Base-by-base conservation (phyloP, 1,140 invertebrate species). In the Drosophila jambulina region DNA sequence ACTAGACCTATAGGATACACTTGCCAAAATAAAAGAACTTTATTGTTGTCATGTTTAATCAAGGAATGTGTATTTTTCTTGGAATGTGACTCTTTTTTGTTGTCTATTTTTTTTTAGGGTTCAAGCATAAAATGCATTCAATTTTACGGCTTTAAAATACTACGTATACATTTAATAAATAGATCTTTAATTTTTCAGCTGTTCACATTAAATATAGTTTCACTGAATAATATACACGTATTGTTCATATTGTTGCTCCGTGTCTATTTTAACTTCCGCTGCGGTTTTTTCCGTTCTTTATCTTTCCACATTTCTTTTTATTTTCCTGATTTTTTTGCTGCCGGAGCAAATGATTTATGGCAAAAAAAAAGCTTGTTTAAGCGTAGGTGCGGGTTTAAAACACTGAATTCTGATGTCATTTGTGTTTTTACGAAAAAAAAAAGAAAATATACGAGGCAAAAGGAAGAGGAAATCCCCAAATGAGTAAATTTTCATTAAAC, bases 351-450 rank as follows among this genome's bases (percentile, higher is more conserved):
- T 54, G 61, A 63, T 56, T 63, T 63, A 56, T 48, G 27, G 13
- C 17, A 34, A 36, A 38, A 61, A 61, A 49, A 40, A 40, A 23
- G 32, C 34, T 62, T 51, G 10, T 60, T 59, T 19, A 23, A 54
- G 60, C 32, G 46, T 62, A 25, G 60, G 48, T 54, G 32, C 48
- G 34, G 34, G 34, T 15, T 56, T n/a, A 21, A 42, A 63, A 25
- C 34, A n/a, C n/a, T 10, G 17, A 63, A 13, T 13, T 57, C 60
- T 56, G 25, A 63, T 54, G 25, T 63, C 48, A 63, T 62, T 8
- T 2, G 23, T 10, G 23, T 19, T 29, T 51, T 36, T 49, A 36
- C 0, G 2, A n/a, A 54, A 40, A 15, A 51, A 1, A 13, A 19
- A 25, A 10, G 15, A 25, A 34, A 54, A 34, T 23, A 13, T 34